Evolutionary conservation across 2,797 vertebrate species (phyloP).

Genomic region (Gymnocypris eckloni): DNA sequence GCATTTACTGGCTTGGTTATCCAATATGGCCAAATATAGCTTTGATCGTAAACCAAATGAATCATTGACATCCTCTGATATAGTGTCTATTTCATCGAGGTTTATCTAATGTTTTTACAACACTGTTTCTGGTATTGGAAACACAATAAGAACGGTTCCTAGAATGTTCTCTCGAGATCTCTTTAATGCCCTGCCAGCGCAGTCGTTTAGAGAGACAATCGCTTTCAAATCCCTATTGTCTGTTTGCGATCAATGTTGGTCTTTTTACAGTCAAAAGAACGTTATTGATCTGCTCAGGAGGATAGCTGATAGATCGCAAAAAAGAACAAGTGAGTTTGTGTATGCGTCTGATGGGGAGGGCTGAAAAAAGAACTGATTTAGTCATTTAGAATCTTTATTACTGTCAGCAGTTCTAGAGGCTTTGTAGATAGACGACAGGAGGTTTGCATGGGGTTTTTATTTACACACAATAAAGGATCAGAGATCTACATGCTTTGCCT

Average conservation of each 20-base stretch:
- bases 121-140: slow-evolving; percentile 47
- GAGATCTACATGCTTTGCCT: slow-evolving; percentile 53
- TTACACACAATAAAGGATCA: slow-evolving; percentile 31
- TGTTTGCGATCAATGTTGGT: slow-evolving; percentile 51
- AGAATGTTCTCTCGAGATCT: slow-evolving; percentile 45
- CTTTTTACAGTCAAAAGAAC: slow-evolving; percentile 54
- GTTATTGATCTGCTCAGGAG: slow-evolving; percentile 53
- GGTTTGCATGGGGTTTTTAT: slow-evolving; percentile 11
- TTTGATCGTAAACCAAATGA: slow-evolving; percentile 37
- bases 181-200: slow-evolving; percentile 48
- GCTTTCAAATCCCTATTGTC: slow-evolving; percentile 49
- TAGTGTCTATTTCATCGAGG: slow-evolving; percentile 26
- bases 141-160: slow-evolving; percentile 33
- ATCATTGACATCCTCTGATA: slow-evolving; percentile 47
- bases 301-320: slow-evolving; percentile 43
- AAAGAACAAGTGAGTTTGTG: slow-evolving; percentile 27
- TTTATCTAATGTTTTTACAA: slow-evolving; percentile 52
- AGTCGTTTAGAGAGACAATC: slow-evolving; percentile 53
- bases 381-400: slow-evolving; percentile 50
- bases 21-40: slow-evolving; percentile 23
- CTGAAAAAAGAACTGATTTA: slow-evolving; percentile 43
- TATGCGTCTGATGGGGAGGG: slow-evolving; percentile 3
- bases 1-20: slow-evolving; percentile 17
- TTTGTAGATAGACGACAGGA: slow-evolving; percentile 40
- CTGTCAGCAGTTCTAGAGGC: slow-evolving; percentile 28